These are phyloP conservation scores for Drosophila recens DNA, from an alignment of 2,888 invertebrate genomes.

Conservation along the genomic window DNA sequence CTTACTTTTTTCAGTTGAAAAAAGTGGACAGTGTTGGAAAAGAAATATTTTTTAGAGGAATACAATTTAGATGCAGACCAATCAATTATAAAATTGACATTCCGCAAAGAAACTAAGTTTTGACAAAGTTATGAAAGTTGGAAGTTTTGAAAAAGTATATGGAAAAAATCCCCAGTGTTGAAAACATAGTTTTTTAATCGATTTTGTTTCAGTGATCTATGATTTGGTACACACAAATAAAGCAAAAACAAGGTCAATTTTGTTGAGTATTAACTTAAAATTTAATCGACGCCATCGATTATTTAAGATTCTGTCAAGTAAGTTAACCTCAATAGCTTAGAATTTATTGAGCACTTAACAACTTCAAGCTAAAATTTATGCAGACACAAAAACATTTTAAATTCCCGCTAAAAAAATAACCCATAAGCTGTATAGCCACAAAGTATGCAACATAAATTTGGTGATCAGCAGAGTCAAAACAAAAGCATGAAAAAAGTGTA, in stretches of 20 bases:
- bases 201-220: neutral
- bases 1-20: too few relatives aligned
- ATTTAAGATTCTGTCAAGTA: neutral
- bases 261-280: neutral
- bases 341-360: constrained; percentile 2
- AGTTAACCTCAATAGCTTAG: neutral
- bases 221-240: neutral
- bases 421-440: constrained; percentile 25
- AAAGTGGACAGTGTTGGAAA: too few relatives aligned
- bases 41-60: too few relatives aligned
- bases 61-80: too few relatives aligned
- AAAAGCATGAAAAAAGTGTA: neutral
- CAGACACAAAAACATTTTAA: constrained; percentile 3
- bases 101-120: too few relatives aligned
- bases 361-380: neutral
- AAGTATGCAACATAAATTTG: constrained; percentile 63
- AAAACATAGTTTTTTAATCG: too few relatives aligned
- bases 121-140: too few relatives aligned
- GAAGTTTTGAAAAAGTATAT: too few relatives aligned
- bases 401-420: neutral
- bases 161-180: too few relatives aligned
- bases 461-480: constrained; percentile 23
- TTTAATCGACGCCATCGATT: neutral
- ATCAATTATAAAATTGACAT: too few relatives aligned
- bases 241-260: neutral